Conservation (phyloP, 2,888 invertebrate genomes). For the Tortrix viridana region DNA sequence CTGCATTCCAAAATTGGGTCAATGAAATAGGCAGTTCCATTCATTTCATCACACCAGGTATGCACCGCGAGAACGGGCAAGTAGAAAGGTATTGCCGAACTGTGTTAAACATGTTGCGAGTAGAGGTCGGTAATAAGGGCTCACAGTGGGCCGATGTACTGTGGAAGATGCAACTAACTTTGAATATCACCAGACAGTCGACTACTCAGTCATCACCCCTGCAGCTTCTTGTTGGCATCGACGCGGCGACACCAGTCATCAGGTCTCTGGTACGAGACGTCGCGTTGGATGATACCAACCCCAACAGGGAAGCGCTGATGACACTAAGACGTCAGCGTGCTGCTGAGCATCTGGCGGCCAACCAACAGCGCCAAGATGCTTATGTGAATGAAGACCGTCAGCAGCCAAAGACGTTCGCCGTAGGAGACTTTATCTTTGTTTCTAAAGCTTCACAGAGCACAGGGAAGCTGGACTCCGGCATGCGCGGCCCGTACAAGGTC, state of each 20-base stretch:
- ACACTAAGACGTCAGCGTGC: neutral
- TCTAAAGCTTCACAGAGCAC: neutral
- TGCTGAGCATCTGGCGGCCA: neutral
- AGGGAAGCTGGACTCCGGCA: conserved; percentile 3
- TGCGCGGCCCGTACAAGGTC: neutral
- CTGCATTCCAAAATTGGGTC: conserved; percentile 10
- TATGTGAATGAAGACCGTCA: conserved; percentile 9
- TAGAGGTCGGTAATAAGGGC: conserved; percentile 18
- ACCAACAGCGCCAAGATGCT: conserved; percentile 6
- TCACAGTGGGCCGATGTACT: conserved; percentile 20
- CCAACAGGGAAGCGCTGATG: conserved; percentile 9
- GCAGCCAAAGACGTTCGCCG: conserved; percentile 1
- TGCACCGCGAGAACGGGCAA: conserved; percentile 22
- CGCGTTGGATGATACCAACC: conserved; percentile 14
- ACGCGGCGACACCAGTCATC: conserved; percentile 39
- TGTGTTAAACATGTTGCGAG: conserved; percentile 37
- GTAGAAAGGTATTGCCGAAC: conserved; percentile 16
- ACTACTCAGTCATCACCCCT: conserved; percentile 39
- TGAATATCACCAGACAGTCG: conserved; percentile 41
- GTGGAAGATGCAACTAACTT: conserved; percentile 39
- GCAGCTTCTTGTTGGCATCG: conserved; percentile 38
- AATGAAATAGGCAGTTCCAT: conserved; percentile 9
- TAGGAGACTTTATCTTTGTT: neutral
- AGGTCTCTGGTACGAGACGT: conserved; percentile 38
- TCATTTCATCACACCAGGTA: conserved; percentile 13